Percentiles rank a stretch among this genome's conserved stretches.
Conservation (phyloP, 2,113 vertebrate species). For the Prolemur simus region DNA sequence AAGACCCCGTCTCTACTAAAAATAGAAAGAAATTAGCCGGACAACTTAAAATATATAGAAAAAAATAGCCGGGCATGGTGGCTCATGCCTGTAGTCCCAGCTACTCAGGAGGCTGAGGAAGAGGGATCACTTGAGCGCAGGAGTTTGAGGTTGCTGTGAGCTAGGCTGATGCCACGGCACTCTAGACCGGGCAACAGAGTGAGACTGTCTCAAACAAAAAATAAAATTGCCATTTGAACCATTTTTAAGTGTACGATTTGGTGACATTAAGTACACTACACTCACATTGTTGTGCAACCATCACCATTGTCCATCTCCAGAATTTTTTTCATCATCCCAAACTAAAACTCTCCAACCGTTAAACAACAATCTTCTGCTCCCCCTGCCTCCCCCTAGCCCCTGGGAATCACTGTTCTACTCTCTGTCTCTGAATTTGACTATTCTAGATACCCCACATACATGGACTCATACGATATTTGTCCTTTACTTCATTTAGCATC, state of each 20-base stretch:
- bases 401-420: not conserved
- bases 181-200: too few species aligned
- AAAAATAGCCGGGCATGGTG: too few species aligned
- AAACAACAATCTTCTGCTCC: not conserved
- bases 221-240: not conserved
- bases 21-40: too few species aligned
- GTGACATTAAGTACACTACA: not conserved
- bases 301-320: not conserved
- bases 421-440: not conserved
- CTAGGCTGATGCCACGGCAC: too few species aligned
- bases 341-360: not conserved
- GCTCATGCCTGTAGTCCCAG: too few species aligned
- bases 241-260: fast-evolving
- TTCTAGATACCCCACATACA: too few species aligned
- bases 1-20: too few species aligned
- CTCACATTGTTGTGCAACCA: too few species aligned
- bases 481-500: not conserved
- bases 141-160: too few species aligned
- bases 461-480: not conserved
- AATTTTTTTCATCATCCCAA: not conserved
- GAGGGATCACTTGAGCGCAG: too few species aligned
- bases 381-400: fast-evolving
- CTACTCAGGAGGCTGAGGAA: too few species aligned
- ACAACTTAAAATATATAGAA: too few species aligned
- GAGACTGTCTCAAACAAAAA: not conserved